Evolutionary conservation across 2,888 invertebrate species (phyloP), one percentile per base, ranked within the genome.

Genomic region (Limnephilus lunatus): DNA sequence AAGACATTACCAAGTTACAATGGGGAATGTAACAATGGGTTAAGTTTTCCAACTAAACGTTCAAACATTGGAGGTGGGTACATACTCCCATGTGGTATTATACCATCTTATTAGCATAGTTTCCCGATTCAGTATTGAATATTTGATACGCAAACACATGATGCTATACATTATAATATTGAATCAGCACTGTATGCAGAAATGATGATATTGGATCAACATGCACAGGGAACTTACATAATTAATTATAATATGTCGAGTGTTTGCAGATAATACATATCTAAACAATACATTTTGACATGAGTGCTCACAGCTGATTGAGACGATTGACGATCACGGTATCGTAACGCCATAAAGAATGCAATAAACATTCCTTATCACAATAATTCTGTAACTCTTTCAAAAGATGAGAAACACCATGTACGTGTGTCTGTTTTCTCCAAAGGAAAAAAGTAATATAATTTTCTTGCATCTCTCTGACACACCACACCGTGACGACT

Each of bases 1-100:
- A 68, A 68, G 68, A 68, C 68, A 68, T 68, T 68, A 68, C 25
- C 25, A 68, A 68, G 68, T 68, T n/a, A 68, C 68, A 68, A 68
- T 68, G 68, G 68, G 25, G 68, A 68, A 68, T 68, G 68, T 68
- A n/a, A 68, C 68, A 68, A 68, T 68, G 68, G 68, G 25, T 68
- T 68, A 68, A 68, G 68, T 68, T 68, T 68, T 68, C 68, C 68
- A 68, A 68, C 68, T n/a, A n/a, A 68, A n/a, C n/a, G 68, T 68
- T 68, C 68, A 68, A 68, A 68, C n/a, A 68, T 68, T n/a, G 25
- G 68, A 68, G 68, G 68, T 68, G 48, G 48, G 48, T 48, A 15
- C 3, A 14, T 48, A n/a, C 68, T 68, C 68, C 25, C n/a, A 9
- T n/a, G 68, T 68, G 68, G 68, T 9, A 68, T n/a, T 68, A n/a